Base-by-base conservation (phyloP, 2,888 invertebrate genomes). In the Camptogramma bilineatum region DNA sequence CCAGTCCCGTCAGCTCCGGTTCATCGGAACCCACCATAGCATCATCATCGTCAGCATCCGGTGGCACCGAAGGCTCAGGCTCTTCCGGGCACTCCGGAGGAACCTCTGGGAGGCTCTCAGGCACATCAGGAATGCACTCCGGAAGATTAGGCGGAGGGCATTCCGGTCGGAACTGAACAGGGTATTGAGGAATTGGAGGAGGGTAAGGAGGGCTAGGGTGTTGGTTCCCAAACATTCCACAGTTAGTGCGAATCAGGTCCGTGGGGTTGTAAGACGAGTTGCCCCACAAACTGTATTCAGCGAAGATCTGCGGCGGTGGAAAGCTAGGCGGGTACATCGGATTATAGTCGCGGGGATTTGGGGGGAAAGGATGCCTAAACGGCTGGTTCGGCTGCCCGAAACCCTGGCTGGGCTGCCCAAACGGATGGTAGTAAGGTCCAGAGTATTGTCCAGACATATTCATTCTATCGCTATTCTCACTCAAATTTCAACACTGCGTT, bases 281-380 rank as follows among this genome's bases (percentile, higher is more conserved):
- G 18, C 71, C 71, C 72, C 72, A 73, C 16, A 73, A 48, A 16
- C 65, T 73, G 39, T 73, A 71, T 34, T 73, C 71, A 9, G 66
- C 66, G 9, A 70, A 73, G 10, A 58, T 48, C n/a, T 57, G 64
- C 0, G 66, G 68, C 13, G 52, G 63, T 1, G 62, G 42, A 7
- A 39, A 52, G 1, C 48, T 60, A 1, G 59, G 46, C 2, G 58
- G 58, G 13, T n/a, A 50, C 2, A 31, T n/a, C 0, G 54, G 54
- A 9, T 42, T 44, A 24, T 31, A 51, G 8, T 55, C 16, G 0
- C 54, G 28, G 16, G 48, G 52, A 28, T 10, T 24, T 13, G 47
- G 60, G 3, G 34, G 34, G 34, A 13, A 39, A 13, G 13, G 10
- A 24, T 21, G 44, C 8, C 13, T 24, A 16, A 9, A 24, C n/a